Base-by-base conservation (phyloP, 2,797 vertebrate genomes). In the Galago senegalensis region DNA sequence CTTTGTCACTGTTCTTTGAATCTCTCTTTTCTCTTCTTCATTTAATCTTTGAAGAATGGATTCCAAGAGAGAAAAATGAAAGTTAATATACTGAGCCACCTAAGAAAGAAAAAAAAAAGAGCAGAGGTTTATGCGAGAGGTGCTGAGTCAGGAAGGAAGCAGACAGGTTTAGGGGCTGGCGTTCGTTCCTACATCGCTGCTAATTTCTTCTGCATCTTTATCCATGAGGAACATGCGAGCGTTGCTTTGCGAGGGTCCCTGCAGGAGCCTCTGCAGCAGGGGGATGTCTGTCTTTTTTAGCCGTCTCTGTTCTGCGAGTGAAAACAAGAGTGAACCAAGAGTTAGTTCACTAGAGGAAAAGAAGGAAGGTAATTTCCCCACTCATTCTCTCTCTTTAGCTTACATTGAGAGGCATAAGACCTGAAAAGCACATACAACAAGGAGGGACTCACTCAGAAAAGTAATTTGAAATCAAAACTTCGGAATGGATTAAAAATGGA, bases 161-260 rank as follows among this genome's bases (percentile, higher is more conserved):
- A 79, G 49, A 46, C 27, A 93, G 29, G 61, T 8, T 20, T 12
- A n/a, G 70, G 34, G n/a, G 58, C 8, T 2, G 4, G 8, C 1
- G 11, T 49, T 95, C 1, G 11, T 49, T 95, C 99, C 5, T 98
- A 99, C 99, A 75, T 99, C 99, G 83, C 98, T 98, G 98, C 99
- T 99, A 79, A 99, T 99, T 99, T 99, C 99, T 93, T 99, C 98
- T 93, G 99, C 99, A 0, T 99, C 98, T 87, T 98, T 98, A 97
- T 99, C 99, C 99, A 99, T 99, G 93, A 99, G 98, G 86, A 99
- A 99, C 87, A 99, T 99, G 96, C 98, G 99, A 98, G 99, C 99
- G 18, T 99, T 98, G 97, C 98, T 98, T 94, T 99, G 99, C 0
- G 99, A 99, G 1, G 99, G 99, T 1, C 99, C 99, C 82, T 99